Evolutionary conservation across 2,888 invertebrate species (phyloP).

Genomic region (Cabera pusaria): DNA sequence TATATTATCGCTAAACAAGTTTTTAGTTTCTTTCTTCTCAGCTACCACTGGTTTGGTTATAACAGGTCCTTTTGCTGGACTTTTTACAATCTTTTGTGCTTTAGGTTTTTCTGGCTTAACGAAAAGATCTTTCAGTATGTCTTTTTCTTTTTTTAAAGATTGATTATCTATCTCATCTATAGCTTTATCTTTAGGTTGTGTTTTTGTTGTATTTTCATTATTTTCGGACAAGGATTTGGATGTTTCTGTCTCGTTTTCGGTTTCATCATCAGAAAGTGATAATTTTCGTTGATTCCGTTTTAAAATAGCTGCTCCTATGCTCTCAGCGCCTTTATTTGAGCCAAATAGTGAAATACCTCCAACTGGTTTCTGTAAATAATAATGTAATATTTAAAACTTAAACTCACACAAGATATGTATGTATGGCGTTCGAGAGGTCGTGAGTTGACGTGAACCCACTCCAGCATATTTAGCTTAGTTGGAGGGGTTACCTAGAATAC

Average conservation of each 20-base stretch:
- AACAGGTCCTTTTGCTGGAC: constrained; percentile 20
- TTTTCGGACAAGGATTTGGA: not conserved
- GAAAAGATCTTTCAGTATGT: constrained; percentile 66
- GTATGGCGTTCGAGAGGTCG: too few species aligned
- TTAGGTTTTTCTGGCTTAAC: constrained; percentile 46
- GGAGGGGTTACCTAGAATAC: too few species aligned
- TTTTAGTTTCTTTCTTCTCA: constrained; percentile 40
- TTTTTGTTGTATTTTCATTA: constrained; percentile 11
- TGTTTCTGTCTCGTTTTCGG: constrained; percentile 11
- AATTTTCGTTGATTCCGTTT: constrained; percentile 58
- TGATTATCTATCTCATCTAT: constrained; percentile 17
- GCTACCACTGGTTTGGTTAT: constrained; percentile 34
- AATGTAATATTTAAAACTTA: too few species aligned
- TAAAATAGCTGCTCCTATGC: constrained; percentile 69
- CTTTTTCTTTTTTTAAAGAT: constrained; percentile 41
- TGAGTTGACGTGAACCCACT: too few species aligned
- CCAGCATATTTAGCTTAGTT: too few species aligned
- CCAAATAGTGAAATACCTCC: constrained; percentile 85
- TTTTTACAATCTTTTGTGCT: constrained; percentile 25
- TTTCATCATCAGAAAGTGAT: constrained; percentile 54
- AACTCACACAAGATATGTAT: too few species aligned
- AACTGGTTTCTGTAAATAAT: constrained; percentile 81
- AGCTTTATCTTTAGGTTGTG: constrained; percentile 2
- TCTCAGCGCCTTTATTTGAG: constrained; percentile 58
- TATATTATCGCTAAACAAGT: constrained; percentile 66